Conservation (phyloP, 2,888 invertebrate genomes). For the Imbricaverruca yamaguchii region DNA sequence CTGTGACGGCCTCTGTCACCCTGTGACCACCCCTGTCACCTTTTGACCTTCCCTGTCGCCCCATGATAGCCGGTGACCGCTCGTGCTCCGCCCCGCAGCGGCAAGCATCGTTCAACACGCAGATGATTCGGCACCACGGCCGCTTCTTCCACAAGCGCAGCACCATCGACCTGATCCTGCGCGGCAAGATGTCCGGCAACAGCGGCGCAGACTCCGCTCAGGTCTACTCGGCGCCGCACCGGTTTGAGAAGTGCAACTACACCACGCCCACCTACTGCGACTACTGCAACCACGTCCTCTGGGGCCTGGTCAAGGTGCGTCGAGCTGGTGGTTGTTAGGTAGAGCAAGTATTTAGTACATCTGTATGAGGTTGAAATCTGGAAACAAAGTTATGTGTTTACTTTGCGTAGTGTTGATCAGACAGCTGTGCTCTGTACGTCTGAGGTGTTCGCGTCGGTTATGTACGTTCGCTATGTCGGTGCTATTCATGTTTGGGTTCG, state of each 20-base stretch:
- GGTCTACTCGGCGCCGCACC: constrained; percentile 61
- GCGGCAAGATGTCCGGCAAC: constrained; percentile 57
- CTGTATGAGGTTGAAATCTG: no score
- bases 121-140: constrained; percentile 75
- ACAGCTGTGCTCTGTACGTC: no score
- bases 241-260: constrained; percentile 78
- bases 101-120: constrained; percentile 76
- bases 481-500: no score
- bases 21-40: no score
- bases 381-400: no score
- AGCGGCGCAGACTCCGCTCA: constrained; percentile 40
- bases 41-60: no score
- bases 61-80: no score
- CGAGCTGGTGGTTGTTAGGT: not conserved
- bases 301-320: constrained; percentile 67
- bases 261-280: constrained; percentile 83
- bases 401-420: no score
- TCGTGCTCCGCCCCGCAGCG: constrained; percentile 47
- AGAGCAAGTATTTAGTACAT: no score
- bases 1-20: no score
- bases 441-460: no score
- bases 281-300: constrained; percentile 77
- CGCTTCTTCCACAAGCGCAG: constrained; percentile 78
- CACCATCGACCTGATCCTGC: constrained; percentile 79
- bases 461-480: no score